Evolutionary conservation across 2,113 vertebrate species (phyloP), one percentile per base, ranked within the genome.

Genomic region (Poeciliopsis turrubarensis): DNA sequence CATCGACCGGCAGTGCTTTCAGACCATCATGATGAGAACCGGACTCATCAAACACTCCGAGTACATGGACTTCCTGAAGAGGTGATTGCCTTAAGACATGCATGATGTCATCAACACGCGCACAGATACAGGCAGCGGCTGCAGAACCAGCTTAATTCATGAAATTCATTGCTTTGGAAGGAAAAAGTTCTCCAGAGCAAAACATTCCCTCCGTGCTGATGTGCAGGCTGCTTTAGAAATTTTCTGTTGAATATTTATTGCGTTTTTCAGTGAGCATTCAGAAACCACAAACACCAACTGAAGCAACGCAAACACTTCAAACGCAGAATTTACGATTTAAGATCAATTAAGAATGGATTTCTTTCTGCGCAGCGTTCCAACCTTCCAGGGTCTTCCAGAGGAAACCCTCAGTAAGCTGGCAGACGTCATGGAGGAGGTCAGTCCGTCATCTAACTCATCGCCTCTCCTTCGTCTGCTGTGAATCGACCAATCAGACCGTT

Each of bases 11-110:
- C 97, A 97, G 95, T 98, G 97, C 93, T 98, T 97, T 92, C 97
- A 99, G 92, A 98, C 97, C 82, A 98, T 99, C 91, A 98, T 99
- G 97, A 99, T 99, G 97, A 95, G 97, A 86, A 98, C 97, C 0
- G 97, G 97, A 80, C 96, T 99, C 88, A 98, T 99, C 95, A 99
- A 98, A 93, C 97, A 98, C 60, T 95, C 97, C 0, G 97, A 98
- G 84, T 97, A 99, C 92, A 99, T 97, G 97, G 97, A 99, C 91
- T 98, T 99, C 91, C 96, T 99, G 68, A 98, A 97, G 93, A 99
- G 97, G 97, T 99, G 86, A 79, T 75, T 11, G 39, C 4, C 70
- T 47, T 39, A 60, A 72, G 39, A 0, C 39, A 54, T 9, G 19
- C 19, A 51, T 3, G 22, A n/a, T n/a, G 22, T 54, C 51, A 57